Percentiles rank a stretch among this genome's conserved stretches.
These are phyloP conservation scores for Pristionchus japonicus DNA, from an alignment of 2,888 invertebrate species.

Conservation along the genomic window DNA sequence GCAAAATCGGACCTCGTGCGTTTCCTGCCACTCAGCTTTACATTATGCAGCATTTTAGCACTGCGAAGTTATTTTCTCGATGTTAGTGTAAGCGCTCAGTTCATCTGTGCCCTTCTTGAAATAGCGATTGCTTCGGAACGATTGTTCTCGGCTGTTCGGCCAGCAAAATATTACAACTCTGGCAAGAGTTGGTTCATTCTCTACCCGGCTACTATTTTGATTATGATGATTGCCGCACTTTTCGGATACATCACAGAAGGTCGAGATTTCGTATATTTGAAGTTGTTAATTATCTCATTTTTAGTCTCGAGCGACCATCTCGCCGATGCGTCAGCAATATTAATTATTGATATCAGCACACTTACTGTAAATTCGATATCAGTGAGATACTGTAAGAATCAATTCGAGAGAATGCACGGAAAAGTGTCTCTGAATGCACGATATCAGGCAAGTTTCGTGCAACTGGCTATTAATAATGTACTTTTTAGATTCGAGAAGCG, in stretches of 20 bases:
- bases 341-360: neutral
- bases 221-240: neutral
- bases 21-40: neutral
- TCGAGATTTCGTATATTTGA: too few relatives aligned
- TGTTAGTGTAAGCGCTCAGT: neutral
- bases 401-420: neutral
- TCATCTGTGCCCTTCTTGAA: neutral
- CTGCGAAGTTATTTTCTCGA: neutral
- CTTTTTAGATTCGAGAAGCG: neutral
- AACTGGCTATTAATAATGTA: neutral
- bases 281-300: too few relatives aligned
- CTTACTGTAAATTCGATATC: neutral
- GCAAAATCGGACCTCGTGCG: neutral
- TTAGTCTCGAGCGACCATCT: neutral
- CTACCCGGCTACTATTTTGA: neutral
- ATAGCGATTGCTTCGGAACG: neutral
- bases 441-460: neutral
- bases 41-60: neutral
- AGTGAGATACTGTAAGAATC: neutral
- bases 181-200: neutral
- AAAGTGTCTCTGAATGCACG: conserved; percentile 13
- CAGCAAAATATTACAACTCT: neutral
- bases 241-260: neutral
- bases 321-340: neutral
- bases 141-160: neutral